Base-by-base conservation (phyloP, 2,888 invertebrate genomes). In the Metopia argyrocephala region DNA sequence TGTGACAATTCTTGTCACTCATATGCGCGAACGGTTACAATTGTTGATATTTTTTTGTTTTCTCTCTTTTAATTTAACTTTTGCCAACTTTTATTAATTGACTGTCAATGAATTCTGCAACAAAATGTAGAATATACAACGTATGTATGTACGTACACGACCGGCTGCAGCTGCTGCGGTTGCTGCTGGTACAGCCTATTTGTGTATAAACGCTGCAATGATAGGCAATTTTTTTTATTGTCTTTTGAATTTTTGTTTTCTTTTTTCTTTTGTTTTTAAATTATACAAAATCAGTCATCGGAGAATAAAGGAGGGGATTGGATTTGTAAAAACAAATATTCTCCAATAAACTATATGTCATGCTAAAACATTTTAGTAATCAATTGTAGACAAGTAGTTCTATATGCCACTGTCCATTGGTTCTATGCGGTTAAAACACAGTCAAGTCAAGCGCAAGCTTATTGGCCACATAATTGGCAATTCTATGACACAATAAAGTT, bases 41-140 rank as follows among this genome's bases (percentile, higher is more conserved):
- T 68, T 74, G 48, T 25, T 23, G 50, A 69, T 23, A 23, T 21
- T 5, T 21, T 21, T 61, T 15, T 61, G n/a, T 15, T n/a, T 45
- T 38, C 15, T 38, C 75, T 76, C 70, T 79, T 76, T 79, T 79
- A 71, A 79, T 66, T 75, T 61, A 52, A 71, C 54, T 66, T 54
- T 78, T 59, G 71, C 71, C 64, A 79, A 66, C 75, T 76, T 75
- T 79, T 79, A 75, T 79, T 79, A 79, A 79, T 79, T 79, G 79
- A 79, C 79, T 79, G 70, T 71, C 79, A 79, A 76, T 79, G 59
- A 46, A 61, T 71, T 61, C 61, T 66, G 66, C 66, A 78, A 61
- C 31, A 78, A 73, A 69, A 62, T 69, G 54, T 48, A 20, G 3
- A 31, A 31, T 12, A 61, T 52, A 52, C 52, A n/a, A 18, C 21